A percentile compares a stretch with the other conserved stretches of the same genome.
phyloP scores from a whole-genome alignment of 2,888 invertebrate genomes.

The Abrostola triplasia region DNA sequence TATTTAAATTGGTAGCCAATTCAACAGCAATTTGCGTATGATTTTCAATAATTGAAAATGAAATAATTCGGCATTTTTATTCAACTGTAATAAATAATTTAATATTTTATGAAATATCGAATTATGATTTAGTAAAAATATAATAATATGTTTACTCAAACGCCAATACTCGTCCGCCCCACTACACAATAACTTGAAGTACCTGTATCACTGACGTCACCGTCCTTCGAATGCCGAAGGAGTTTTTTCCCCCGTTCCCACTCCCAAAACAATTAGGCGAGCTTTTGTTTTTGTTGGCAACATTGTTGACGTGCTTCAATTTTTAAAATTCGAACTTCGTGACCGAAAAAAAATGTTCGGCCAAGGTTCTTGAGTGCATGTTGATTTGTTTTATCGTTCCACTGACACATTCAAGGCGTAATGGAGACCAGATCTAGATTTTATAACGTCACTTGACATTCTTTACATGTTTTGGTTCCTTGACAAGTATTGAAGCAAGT shows the following conservation, averaged over 20 bases:
- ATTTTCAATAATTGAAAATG: neutral
- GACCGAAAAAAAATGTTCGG: slow-evolving; percentile 46
- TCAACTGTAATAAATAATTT: neutral
- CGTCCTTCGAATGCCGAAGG: slow-evolving; percentile 81
- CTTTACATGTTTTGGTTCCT: slow-evolving; percentile 18
- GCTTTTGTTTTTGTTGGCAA: slow-evolving; percentile 76
- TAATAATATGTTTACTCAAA: slow-evolving; percentile 14
- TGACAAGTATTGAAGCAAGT: neutral
- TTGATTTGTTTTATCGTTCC: slow-evolving; percentile 38
- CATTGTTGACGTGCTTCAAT: slow-evolving; percentile 64
- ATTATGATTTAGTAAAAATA: slow-evolving; percentile 1
- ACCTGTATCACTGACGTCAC: slow-evolving; percentile 79
- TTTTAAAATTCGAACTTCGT: slow-evolving; percentile 54
- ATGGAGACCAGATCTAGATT: slow-evolving; percentile 6
- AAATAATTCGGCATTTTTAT: neutral
- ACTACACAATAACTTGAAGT: slow-evolving; percentile 65
- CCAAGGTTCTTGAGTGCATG: slow-evolving; percentile 50
- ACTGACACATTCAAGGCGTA: slow-evolving; percentile 32
- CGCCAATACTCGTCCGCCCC: slow-evolving; percentile 61
- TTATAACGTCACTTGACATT: slow-evolving; percentile 44
- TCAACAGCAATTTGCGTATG: neutral
- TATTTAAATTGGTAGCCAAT: slow-evolving; percentile 14
- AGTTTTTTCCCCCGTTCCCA: slow-evolving; percentile 71
- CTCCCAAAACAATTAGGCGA: slow-evolving; percentile 77
- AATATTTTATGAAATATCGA: neutral